Conservation (phyloP, 2,888 invertebrate species). For the Brenthis hecate region DNA sequence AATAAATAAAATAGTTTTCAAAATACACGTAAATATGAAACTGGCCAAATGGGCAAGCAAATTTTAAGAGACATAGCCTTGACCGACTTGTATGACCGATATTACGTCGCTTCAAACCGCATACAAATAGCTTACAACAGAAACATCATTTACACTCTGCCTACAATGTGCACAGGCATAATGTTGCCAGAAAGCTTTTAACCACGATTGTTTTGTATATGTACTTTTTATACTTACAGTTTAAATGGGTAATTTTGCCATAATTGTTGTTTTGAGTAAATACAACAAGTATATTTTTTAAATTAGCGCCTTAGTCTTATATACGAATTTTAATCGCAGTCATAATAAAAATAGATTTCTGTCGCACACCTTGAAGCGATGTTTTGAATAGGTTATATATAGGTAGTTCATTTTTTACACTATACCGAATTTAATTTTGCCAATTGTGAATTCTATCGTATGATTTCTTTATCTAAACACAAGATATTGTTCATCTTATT, state of each 20-base stretch:
- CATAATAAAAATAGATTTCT: too few relatives aligned
- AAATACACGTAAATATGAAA: neutral
- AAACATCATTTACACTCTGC: conserved; percentile 25
- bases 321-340: neutral
- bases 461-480: too few relatives aligned
- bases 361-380: too few relatives aligned
- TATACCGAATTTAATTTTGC: too few relatives aligned
- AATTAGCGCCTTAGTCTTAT: neutral
- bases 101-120: conserved; percentile 31
- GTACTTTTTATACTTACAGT: conserved; percentile 13
- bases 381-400: too few relatives aligned
- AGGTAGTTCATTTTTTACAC: too few relatives aligned
- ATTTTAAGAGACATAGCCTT: conserved; percentile 27
- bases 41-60: neutral
- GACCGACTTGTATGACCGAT: conserved; percentile 39
- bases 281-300: too few relatives aligned
- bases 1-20: too few relatives aligned
- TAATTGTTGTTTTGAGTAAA: neutral
- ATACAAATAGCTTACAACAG: conserved; percentile 37
- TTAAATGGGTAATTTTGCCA: neutral
- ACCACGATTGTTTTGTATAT: conserved; percentile 16
- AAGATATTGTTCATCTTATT: too few relatives aligned
- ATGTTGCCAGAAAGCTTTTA: conserved; percentile 33
- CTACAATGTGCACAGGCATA: conserved; percentile 15
- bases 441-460: too few relatives aligned